These are phyloP conservation scores for Cantharis rustica DNA, from an alignment of 2,888 invertebrate species.

Conservation along the genomic window DNA sequence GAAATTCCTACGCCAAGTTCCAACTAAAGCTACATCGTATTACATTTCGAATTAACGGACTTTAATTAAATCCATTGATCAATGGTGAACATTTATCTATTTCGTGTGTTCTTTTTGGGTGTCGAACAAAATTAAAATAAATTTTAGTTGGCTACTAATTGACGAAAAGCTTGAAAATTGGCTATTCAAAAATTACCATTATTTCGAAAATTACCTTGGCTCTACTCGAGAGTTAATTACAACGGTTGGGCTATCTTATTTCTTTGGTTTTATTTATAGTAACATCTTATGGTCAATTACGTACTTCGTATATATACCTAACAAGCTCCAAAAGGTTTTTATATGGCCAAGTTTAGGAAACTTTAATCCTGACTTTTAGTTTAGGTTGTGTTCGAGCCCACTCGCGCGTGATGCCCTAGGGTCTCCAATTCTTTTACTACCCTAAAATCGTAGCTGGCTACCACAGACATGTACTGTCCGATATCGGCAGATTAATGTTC, in stretches of 20 bases:
- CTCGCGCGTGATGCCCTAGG: conserved; percentile 14
- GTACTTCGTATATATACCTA: not conserved
- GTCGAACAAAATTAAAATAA: not conserved
- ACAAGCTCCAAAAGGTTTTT: conserved; percentile 1
- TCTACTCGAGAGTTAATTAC: not conserved
- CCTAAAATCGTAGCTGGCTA: conserved; percentile 6
- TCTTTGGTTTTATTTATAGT: not conserved
- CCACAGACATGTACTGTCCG: conserved; percentile 14
- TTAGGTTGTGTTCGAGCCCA: conserved; percentile 1
- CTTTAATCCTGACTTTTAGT: conserved; percentile 7
- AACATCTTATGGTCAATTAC: not conserved
- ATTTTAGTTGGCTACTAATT: not conserved
- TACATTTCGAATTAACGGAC: conserved; percentile 9
- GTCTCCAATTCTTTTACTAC: conserved; percentile 15
- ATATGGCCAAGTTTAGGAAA: not conserved
- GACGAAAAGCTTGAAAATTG: not conserved
- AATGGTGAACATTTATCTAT: not conserved
- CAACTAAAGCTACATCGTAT: conserved; percentile 2
- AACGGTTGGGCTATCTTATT: not conserved
- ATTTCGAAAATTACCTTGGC: not conserved
- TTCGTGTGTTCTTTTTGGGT: not conserved
- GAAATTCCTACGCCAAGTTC: conserved; percentile 8
- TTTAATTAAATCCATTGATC: conserved; percentile 15
- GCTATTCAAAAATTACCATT: not conserved
- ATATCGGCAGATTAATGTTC: conserved; percentile 34